Evolutionary conservation across 2,888 invertebrate genomes (phyloP), one percentile per base, ranked within the genome.

Genomic region (Heliconius sara): DNA sequence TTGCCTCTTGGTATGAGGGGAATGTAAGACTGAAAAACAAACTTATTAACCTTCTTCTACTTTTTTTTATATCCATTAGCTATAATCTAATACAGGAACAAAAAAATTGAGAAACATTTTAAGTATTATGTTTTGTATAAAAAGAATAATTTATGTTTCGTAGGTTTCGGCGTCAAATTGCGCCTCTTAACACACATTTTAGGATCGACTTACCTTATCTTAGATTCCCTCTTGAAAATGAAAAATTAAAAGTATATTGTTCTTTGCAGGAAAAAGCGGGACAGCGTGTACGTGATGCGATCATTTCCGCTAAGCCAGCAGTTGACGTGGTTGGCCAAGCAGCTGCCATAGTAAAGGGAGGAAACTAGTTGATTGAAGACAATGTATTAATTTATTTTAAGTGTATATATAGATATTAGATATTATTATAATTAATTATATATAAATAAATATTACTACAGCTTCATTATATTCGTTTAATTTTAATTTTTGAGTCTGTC

Each of bases 231-330:
- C 22, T 52, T 27, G 2, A 27, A 27, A 2, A 57, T 34, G 6
- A 34, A 34, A 34, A 34, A 34, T 9, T 34, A 34, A 34, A 9
- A 34, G 6, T 27, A 10, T 39, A 47, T 43, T 78, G 70, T 65
- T 19, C 47, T 68, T 83, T 83, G 12, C 77, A 87, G 86, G 86
- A 87, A 78, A 80, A 79, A 78, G 85, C 84, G 12, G 85, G 85
- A 7, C 85, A 85, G 72, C 79, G 84, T 0, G 83, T 87, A 0
- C 74, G 86, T 16, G 85, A 86, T 34, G 86, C 86, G 0, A 83
- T 87, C 12, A 85, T 86, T 13, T 85, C 84, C 16, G 86, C 87
- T 19, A 84, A 78, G 1, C 86, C 86, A 0, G 87, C 86, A 0
- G 86, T 87, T 1, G 83, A 83, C 19, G 85, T 86, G 0, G 81